These are phyloP conservation scores for Latrodectus hesperus DNA, from an alignment of 2,888 invertebrate species.

Conservation along the genomic window DNA sequence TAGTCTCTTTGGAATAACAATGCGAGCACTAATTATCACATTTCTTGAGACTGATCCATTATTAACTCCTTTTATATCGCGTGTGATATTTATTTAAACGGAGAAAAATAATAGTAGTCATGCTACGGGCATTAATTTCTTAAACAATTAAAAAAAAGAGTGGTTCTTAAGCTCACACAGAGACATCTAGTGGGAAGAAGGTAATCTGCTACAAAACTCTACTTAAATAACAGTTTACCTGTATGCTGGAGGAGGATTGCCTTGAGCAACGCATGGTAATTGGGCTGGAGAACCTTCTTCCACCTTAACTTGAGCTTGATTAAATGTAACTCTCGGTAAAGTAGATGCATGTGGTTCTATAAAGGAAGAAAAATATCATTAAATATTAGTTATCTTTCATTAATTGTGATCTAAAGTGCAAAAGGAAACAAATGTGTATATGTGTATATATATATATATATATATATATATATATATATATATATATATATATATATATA, in stretches of 20 bases:
- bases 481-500: too few species aligned
- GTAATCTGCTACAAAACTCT: background rate
- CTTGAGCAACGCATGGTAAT: constrained; percentile 58
- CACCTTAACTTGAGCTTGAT: constrained; percentile 39
- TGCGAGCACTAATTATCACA: constrained; percentile 25
- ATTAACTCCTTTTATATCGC: constrained; percentile 3
- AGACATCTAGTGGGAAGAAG: too few species aligned
- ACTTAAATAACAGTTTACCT: constrained; percentile 20
- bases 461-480: too few species aligned
- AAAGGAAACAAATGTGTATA: too few species aligned
- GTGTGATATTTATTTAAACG: constrained; percentile 14
- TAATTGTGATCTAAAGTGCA: too few species aligned
- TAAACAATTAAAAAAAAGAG: too few species aligned
- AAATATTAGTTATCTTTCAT: too few species aligned
- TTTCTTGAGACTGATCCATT: constrained; percentile 25
- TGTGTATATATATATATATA: too few species aligned
- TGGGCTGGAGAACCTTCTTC: constrained; percentile 51
- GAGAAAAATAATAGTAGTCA: background rate
- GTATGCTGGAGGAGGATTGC: constrained; percentile 58
- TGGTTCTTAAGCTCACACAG: too few species aligned
- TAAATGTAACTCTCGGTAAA: constrained; percentile 61
- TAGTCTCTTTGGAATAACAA: constrained; percentile 17
- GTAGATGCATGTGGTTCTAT: constrained; percentile 62
- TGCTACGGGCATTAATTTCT: background rate
- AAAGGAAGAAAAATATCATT: too few species aligned